Evolutionary conservation across 1,140 invertebrate genomes (phyloP).

Genomic region (Drosophila virilis): DNA sequence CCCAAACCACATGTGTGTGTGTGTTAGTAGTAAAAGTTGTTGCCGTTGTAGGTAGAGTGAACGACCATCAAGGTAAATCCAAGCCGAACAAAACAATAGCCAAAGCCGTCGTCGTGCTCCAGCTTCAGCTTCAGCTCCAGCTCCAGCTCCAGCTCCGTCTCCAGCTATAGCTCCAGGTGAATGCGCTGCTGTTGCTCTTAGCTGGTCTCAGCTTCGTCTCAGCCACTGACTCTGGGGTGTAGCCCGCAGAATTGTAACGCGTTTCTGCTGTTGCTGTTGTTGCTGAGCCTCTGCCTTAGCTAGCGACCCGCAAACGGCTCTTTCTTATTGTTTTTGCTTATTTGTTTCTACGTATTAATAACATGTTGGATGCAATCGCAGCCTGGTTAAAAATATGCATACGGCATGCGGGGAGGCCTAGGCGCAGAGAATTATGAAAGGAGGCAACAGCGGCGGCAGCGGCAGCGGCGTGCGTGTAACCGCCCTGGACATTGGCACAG

Average conservation of each 20-base stretch:
- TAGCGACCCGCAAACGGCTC: constrained; percentile 39
- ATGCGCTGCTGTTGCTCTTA: constrained; percentile 55
- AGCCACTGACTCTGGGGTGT: constrained; percentile 62
- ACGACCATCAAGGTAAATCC: constrained; percentile 81
- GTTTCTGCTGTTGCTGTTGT: constrained; percentile 39
- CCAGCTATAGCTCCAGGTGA: constrained; percentile 65
- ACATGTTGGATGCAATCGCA: constrained; percentile 73
- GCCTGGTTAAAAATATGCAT: constrained; percentile 80
- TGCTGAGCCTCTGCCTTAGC: constrained; percentile 40
- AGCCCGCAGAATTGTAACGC: constrained; percentile 80
- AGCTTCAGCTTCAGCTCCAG: constrained; percentile 24
- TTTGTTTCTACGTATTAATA: constrained; percentile 83
- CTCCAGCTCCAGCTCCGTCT: constrained; percentile 19
- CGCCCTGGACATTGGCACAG: constrained; percentile 45
- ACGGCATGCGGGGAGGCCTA: constrained; percentile 20
- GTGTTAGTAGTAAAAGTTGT: constrained; percentile 83
- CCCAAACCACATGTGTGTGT: constrained; percentile 35
- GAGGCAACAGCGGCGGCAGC: constrained; percentile 51
- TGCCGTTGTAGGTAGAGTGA: constrained; percentile 69
- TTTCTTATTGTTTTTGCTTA: constrained; percentile 81
- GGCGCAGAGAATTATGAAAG: constrained; percentile 66
- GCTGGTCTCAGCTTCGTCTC: constrained; percentile 17
- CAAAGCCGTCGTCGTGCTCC: constrained; percentile 59
- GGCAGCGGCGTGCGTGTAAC: constrained; percentile 59
- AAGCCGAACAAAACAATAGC: constrained; percentile 69